phyloP scores from a whole-genome alignment of 2,888 invertebrate species.

The Diaperis boleti region DNA sequence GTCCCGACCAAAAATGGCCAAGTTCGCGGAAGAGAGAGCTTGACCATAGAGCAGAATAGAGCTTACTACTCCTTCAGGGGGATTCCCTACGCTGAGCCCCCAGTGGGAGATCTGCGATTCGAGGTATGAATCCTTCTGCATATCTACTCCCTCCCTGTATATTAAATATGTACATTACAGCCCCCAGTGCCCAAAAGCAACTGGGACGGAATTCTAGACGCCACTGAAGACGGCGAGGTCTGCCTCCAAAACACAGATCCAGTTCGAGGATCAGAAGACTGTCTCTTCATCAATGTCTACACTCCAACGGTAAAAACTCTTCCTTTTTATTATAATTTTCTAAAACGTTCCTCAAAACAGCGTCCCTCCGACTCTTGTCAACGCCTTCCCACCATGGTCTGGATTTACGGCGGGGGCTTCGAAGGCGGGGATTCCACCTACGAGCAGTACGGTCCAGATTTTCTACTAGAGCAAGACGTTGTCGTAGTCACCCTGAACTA shows the following conservation, averaged over 20 bases:
- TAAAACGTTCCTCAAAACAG: neutral
- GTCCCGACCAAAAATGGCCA: conserved; percentile 44
- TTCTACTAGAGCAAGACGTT: conserved; percentile 47
- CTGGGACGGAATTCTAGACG: conserved; percentile 46
- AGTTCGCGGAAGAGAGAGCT: conserved; percentile 43
- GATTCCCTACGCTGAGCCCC: conserved; percentile 49
- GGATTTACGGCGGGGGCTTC: conserved; percentile 52
- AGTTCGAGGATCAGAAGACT: conserved; percentile 48
- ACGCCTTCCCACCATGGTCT: conserved; percentile 49
- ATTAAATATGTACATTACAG: conserved; percentile 65
- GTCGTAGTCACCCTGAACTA: conserved; percentile 51
- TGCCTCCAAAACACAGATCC: conserved; percentile 5
- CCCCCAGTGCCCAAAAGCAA: conserved; percentile 65
- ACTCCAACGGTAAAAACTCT: conserved; percentile 45
- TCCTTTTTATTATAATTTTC: neutral
- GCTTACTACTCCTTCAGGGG: conserved; percentile 44
- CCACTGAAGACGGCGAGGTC: conserved; percentile 30
- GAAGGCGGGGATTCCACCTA: conserved; percentile 46
- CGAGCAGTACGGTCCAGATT: conserved; percentile 45
- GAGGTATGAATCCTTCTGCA: conserved; percentile 28
- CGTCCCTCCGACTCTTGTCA: conserved; percentile 3
- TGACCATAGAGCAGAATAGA: neutral
- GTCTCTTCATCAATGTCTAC: conserved; percentile 50
- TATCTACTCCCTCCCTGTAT: too few species aligned
- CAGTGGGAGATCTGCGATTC: conserved; percentile 40